Percentiles rank a stretch among this genome's conserved stretches.
Conservation (phyloP, 2,888 invertebrate genomes). For the Folsomia manolachei region DNA sequence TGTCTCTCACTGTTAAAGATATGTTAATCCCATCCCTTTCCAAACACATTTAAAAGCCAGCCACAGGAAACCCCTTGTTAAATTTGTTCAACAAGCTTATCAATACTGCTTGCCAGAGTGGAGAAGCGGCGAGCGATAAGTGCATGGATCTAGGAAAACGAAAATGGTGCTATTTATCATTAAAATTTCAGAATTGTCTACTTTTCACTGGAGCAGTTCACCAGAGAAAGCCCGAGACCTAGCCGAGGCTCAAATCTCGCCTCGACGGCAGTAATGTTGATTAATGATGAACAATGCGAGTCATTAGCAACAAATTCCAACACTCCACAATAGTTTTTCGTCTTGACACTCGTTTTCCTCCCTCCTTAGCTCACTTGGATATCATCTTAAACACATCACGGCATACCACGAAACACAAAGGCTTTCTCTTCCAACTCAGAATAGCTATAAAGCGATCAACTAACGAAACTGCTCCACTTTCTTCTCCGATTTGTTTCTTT, state of each 20-base stretch:
- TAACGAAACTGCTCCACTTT: neutral
- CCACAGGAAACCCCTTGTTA: too few relatives aligned
- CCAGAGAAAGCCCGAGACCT: slow-evolving; percentile 26
- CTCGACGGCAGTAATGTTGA: slow-evolving; percentile 49
- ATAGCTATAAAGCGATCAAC: neutral
- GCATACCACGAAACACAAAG: neutral
- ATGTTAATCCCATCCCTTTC: neutral
- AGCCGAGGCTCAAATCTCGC: slow-evolving; percentile 14
- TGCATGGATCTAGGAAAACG: neutral
- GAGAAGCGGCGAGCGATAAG: neutral
- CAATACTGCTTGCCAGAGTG: neutral
- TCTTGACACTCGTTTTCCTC: slow-evolving; percentile 40
- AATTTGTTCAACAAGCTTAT: neutral
- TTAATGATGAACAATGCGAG: slow-evolving; percentile 50
- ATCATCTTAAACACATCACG: slow-evolving; percentile 40
- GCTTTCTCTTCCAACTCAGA: too few relatives aligned
- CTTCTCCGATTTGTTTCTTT: too few relatives aligned
- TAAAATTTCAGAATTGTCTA: neutral
- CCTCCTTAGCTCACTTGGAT: slow-evolving; percentile 21
- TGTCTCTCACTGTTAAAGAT: neutral
- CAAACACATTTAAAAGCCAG: neutral
- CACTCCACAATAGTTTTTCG: too few relatives aligned
- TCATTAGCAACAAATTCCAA: slow-evolving; percentile 51
- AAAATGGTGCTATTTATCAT: neutral
- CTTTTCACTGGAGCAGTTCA: slow-evolving; percentile 7